Conservation (phyloP, 2,113 vertebrate species). For the Malurus cyaneus region DNA sequence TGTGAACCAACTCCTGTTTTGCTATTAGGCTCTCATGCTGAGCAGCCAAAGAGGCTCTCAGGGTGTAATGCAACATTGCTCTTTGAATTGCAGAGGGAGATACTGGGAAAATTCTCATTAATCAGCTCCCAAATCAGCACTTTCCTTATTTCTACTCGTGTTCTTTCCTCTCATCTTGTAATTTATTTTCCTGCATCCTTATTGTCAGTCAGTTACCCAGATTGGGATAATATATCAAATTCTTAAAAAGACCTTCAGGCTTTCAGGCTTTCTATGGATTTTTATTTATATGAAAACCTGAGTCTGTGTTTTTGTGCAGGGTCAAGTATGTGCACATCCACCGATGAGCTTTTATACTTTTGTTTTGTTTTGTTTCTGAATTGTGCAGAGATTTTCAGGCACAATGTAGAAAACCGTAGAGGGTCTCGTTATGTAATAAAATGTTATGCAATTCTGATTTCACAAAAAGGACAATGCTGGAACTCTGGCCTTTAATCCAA, state of each 20-base stretch:
- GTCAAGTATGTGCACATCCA: background rate
- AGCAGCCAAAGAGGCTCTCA: background rate
- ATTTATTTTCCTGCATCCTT: background rate
- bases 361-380: background rate
- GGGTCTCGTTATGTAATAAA: background rate
- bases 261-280: background rate
- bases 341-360: background rate
- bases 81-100: slow-evolving; percentile 2
- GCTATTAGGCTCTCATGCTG: background rate
- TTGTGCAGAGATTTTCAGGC: background rate
- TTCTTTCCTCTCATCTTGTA: background rate
- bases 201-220: background rate
- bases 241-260: background rate
- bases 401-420: background rate
- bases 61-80: background rate
- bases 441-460: background rate
- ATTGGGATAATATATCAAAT: background rate
- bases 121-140: background rate
- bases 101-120: background rate
- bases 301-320: background rate
- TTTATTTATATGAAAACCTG: background rate
- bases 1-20: background rate
- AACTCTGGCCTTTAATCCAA: background rate
- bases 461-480: background rate
- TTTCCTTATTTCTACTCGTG: background rate